These are phyloP conservation scores for Zelostemma sp. DNA, from an alignment of 1,140 invertebrate species.

Conservation along the genomic window DNA sequence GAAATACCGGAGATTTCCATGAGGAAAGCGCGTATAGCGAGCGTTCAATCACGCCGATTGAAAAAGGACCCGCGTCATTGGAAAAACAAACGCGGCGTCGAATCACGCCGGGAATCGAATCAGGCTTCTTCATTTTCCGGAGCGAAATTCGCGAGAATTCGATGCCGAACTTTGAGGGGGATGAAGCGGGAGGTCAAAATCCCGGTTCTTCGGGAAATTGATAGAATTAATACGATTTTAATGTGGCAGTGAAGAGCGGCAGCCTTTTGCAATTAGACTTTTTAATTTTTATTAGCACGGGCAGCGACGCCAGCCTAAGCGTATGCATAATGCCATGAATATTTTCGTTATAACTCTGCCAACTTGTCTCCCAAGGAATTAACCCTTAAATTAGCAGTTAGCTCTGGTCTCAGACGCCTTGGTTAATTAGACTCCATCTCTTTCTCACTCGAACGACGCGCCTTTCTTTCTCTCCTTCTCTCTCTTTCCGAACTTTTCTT, in stretches of 20 bases:
- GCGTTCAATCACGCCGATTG: conserved; percentile 42
- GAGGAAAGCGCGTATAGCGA: conserved; percentile 8
- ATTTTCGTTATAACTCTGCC: conserved; percentile 71
- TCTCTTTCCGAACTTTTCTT: conserved; percentile 58
- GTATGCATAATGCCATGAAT: conserved; percentile 72
- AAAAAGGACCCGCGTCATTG: conserved; percentile 30
- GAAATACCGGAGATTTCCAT: conserved; percentile 20
- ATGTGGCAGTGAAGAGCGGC: conserved; percentile 41
- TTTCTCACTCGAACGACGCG: conserved; percentile 37
- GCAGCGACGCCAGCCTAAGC: conserved; percentile 61
- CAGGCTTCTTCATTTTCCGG: neutral
- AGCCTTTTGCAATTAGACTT: conserved; percentile 69
- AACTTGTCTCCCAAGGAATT: conserved; percentile 72
- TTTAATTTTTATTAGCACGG: conserved; percentile 71
- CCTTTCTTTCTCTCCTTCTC: conserved; percentile 45
- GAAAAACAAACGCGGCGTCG: conserved; percentile 14
- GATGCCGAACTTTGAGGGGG: neutral
- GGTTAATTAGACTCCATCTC: conserved; percentile 63
- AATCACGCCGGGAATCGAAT: neutral
- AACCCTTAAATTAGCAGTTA: conserved; percentile 72
- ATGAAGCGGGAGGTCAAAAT: neutral
- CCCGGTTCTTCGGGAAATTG: conserved; percentile 42
- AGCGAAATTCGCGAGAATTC: neutral
- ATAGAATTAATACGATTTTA: conserved; percentile 45
- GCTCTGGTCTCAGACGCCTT: conserved; percentile 65